Evolutionary conservation across 2,797 vertebrate genomes (phyloP).

Genomic region (Anolis apletophallus): DNA sequence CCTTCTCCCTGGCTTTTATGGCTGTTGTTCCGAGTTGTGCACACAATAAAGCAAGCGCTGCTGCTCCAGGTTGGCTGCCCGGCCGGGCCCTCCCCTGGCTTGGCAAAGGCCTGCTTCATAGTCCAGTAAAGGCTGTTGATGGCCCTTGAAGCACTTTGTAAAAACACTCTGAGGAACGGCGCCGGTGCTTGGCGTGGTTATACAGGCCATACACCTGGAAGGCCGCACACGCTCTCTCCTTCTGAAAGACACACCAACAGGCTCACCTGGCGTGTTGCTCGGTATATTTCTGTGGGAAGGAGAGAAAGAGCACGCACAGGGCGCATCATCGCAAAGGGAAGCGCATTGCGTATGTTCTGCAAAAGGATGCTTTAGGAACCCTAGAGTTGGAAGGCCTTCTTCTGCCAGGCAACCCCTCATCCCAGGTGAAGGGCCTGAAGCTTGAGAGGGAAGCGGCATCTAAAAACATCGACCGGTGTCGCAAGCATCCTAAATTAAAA

Average conservation of each 20-base stretch:
- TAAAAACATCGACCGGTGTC: too few relatives aligned
- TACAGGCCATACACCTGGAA: background rate
- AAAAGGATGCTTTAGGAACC: background rate
- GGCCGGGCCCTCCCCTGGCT: background rate
- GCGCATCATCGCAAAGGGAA: background rate
- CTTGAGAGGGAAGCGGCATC: too few relatives aligned
- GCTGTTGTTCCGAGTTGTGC: background rate
- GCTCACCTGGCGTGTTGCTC: background rate
- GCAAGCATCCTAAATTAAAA: too few relatives aligned
- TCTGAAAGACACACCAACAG: background rate
- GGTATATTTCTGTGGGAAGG: too few relatives aligned
- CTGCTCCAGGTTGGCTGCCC: background rate
- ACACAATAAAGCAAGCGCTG: constrained; percentile 8
- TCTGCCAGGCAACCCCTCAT: too few relatives aligned
- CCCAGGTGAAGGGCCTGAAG: too few relatives aligned
- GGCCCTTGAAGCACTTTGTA: constrained; percentile 6
- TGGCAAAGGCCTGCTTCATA: background rate
- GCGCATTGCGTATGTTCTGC: background rate
- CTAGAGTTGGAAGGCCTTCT: too few relatives aligned
- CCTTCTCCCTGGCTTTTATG: background rate
- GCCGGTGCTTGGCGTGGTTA: background rate
- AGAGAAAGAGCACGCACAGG: too few relatives aligned
- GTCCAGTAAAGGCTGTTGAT: constrained; percentile 18
- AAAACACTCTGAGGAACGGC: background rate
- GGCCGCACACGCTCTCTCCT: background rate